Conservation (phyloP, 92 coral and sea anemone genomes). For the Siderastrea radians region DNA sequence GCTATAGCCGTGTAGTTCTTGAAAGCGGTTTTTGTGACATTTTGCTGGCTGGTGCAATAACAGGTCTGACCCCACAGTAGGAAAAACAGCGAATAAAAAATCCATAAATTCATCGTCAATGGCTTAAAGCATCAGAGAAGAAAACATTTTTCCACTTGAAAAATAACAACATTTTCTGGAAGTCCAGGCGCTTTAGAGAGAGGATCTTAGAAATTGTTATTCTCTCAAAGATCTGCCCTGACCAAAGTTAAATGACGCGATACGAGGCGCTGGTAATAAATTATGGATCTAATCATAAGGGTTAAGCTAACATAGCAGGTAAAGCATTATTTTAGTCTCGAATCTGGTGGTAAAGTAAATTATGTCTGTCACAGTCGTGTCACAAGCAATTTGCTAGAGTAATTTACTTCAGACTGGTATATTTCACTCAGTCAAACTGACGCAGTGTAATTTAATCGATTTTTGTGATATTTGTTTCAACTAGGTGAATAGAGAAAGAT, state of each 20-base stretch:
- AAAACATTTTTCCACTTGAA: constrained; percentile 9
- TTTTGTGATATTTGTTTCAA: no score
- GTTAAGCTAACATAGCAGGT: constrained; percentile 20
- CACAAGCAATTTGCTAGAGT: neutral
- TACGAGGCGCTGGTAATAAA: constrained; percentile 40
- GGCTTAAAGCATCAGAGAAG: neutral
- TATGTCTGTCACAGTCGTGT: neutral
- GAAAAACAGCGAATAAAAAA: neutral
- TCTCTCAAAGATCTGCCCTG: constrained; percentile 15
- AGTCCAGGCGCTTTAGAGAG: neutral
- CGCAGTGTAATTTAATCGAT: no score
- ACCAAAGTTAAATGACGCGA: constrained; percentile 32
- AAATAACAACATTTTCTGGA: neutral
- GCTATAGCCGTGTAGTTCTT: constrained; percentile 81
- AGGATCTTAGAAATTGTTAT: neutral
- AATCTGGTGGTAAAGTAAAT: constrained; percentile 37
- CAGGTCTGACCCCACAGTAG: constrained; percentile 23
- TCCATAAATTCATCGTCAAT: constrained; percentile 26
- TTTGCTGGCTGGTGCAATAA: constrained; percentile 21
- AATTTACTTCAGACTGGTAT: neutral
- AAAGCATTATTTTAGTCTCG: neutral
- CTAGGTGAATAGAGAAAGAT: no score
- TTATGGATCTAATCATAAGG: constrained; percentile 2
- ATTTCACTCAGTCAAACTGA: no score
- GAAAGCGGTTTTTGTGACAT: constrained; percentile 12